Evolutionary conservation across 1,140 invertebrate species (phyloP).

Genomic region (Lepidurus apus): DNA sequence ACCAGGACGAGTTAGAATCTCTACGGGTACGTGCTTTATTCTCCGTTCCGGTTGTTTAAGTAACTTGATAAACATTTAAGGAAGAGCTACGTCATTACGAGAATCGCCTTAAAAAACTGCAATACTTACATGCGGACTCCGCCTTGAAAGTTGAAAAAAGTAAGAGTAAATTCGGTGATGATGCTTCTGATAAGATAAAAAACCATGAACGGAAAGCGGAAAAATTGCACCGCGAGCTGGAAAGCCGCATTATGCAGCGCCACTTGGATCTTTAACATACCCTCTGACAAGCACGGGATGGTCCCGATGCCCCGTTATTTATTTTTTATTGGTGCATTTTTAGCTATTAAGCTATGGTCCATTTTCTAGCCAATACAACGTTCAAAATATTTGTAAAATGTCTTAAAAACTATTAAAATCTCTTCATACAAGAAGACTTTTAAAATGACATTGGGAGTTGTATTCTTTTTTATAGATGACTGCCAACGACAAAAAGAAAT

Average conservation of each 20-base stretch:
- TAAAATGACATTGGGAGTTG: slow-evolving; percentile 23
- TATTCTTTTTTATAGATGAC: slow-evolving; percentile 20
- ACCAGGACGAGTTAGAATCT: slow-evolving; percentile 70
- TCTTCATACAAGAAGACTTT: background rate
- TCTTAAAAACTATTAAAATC: background rate
- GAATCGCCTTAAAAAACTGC: slow-evolving; percentile 71
- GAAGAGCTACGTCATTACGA: slow-evolving; percentile 84
- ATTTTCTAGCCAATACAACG: background rate
- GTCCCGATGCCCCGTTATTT: background rate
- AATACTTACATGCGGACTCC: slow-evolving; percentile 70
- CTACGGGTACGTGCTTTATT: slow-evolving; percentile 57
- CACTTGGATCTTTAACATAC: slow-evolving; percentile 54
- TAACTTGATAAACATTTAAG: slow-evolving; percentile 43
- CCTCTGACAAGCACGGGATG: background rate
- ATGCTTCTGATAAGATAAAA: slow-evolving; percentile 63
- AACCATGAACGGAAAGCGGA: slow-evolving; percentile 76
- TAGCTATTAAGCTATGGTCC: background rate
- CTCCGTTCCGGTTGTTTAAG: slow-evolving; percentile 3
- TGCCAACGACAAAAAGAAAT: background rate
- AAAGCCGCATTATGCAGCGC: slow-evolving; percentile 66
- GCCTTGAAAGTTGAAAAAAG: slow-evolving; percentile 49
- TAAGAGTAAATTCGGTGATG: slow-evolving; percentile 42
- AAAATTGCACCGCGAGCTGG: slow-evolving; percentile 75
- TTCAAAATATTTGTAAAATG: background rate
- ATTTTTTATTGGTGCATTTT: slow-evolving; percentile 25